Conservation (phyloP, 2,888 invertebrate species). For the Crocallis elinguaria region DNA sequence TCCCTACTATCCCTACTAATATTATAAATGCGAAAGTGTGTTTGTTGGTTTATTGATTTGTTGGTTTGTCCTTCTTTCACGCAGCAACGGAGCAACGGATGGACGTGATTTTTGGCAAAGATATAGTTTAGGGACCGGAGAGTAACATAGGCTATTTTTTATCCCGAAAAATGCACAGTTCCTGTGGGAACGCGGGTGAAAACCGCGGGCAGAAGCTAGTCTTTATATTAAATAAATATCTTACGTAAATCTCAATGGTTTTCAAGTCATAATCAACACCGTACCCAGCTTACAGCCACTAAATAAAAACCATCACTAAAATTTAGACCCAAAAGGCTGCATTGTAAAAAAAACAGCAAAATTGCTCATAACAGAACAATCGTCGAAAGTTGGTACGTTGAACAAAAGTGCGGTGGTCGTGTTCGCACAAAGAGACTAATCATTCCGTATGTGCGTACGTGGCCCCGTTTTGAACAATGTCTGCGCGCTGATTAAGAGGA, state of each 20-base stretch:
- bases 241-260: neutral
- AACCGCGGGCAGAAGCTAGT: too few species aligned
- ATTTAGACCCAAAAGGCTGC: slow-evolving; percentile 14
- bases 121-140: too few species aligned
- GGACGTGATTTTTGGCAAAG: too few species aligned
- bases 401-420: slow-evolving; percentile 70
- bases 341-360: slow-evolving; percentile 39
- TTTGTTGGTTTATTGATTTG: too few species aligned
- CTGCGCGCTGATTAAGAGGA: slow-evolving; percentile 82
- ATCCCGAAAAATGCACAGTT: too few species aligned
- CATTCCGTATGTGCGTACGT: slow-evolving; percentile 77
- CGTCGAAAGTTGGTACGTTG: slow-evolving; percentile 48
- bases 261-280: neutral
- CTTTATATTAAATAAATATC: too few species aligned
- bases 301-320: slow-evolving; percentile 8
- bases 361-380: slow-evolving; percentile 52
- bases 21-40: too few species aligned
- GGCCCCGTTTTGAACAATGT: slow-evolving; percentile 82
- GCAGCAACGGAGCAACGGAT: too few species aligned
- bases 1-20: too few species aligned
- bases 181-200: too few species aligned
- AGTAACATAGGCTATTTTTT: too few species aligned
- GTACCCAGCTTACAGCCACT: neutral
- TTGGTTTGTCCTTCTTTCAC: too few species aligned
- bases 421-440: slow-evolving; percentile 70